Conservation (phyloP, 2,797 vertebrate species). For the Sebastes miniatus region DNA sequence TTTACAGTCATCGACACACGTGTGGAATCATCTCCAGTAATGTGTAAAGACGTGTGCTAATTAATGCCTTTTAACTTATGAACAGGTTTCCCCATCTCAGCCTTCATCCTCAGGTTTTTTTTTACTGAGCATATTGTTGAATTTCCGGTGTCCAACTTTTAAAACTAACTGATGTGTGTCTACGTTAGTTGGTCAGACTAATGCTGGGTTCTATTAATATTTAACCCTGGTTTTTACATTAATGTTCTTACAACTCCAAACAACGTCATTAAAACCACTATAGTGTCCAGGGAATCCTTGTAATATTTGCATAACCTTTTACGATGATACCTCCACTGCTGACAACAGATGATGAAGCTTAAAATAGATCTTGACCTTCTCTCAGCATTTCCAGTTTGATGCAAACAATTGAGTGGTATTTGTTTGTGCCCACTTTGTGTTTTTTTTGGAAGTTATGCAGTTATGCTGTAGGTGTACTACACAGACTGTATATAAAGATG, state of each 20-base stretch:
- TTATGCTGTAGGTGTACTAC: not conserved
- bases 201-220: conserved; percentile 24
- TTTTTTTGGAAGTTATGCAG: not conserved
- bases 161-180: not conserved
- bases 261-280: not conserved
- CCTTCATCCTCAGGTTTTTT: not conserved
- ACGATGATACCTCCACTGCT: not conserved
- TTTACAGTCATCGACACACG: not conserved
- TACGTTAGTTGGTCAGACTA: conserved; percentile 3
- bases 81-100: conserved; percentile 8
- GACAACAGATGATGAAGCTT: conserved; percentile 24
- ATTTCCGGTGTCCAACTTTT: not conserved
- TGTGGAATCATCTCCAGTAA: conserved; percentile 9
- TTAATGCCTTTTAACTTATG: conserved; percentile 19
- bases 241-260: conserved; percentile 13
- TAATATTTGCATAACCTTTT: conserved; percentile 10
- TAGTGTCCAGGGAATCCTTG: not conserved
- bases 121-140: not conserved
- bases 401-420: not conserved
- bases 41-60: conserved; percentile 2
- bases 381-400: not conserved
- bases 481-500: too few relatives aligned
- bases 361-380: conserved; percentile 35
- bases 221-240: conserved; percentile 23
- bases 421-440: not conserved